phyloP scores from a whole-genome alignment of 64 coral and sea anemone species.

The Cladopsammia gracilis region DNA sequence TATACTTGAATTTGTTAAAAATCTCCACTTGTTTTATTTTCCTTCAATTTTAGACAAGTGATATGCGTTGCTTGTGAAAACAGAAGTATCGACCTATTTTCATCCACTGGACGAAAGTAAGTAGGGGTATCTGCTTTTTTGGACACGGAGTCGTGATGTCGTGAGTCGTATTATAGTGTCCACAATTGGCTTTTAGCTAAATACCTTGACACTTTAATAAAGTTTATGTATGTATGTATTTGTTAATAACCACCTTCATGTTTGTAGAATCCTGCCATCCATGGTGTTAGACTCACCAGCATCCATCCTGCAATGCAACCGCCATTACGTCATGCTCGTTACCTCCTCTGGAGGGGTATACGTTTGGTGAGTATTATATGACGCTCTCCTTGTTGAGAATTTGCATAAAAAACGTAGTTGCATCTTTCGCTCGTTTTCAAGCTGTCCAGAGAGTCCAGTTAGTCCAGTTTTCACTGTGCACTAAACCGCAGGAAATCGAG shows the following conservation, averaged over 20 bases:
- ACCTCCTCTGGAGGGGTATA: conserved; percentile 96
- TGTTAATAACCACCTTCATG: background rate
- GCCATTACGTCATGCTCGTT: conserved; percentile 96
- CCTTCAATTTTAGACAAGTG: conserved; percentile 54
- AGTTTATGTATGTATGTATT: too few relatives aligned
- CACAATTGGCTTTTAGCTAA: too few relatives aligned
- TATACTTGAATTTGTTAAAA: too few relatives aligned
- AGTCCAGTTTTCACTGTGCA: too few relatives aligned
- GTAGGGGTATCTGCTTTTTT: background rate
- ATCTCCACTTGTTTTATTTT: background rate
- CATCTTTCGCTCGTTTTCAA: too few relatives aligned
- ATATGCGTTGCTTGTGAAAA: conserved; percentile 93
- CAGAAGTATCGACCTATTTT: conserved; percentile 91
- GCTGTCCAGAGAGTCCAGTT: too few relatives aligned
- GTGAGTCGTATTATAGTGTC: too few relatives aligned
- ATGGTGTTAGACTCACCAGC: conserved; percentile 87
- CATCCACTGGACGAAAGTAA: conserved; percentile 92
- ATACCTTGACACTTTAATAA: too few relatives aligned
- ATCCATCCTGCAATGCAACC: conserved; percentile 92
- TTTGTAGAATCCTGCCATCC: conserved; percentile 69
- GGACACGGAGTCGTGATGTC: background rate
- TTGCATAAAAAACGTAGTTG: too few relatives aligned
- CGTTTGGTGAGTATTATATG: conserved; percentile 82
- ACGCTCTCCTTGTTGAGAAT: too few relatives aligned
- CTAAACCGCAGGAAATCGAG: too few relatives aligned